Conservation (phyloP, 2,113 vertebrate species). For the Bos javanicus region DNA sequence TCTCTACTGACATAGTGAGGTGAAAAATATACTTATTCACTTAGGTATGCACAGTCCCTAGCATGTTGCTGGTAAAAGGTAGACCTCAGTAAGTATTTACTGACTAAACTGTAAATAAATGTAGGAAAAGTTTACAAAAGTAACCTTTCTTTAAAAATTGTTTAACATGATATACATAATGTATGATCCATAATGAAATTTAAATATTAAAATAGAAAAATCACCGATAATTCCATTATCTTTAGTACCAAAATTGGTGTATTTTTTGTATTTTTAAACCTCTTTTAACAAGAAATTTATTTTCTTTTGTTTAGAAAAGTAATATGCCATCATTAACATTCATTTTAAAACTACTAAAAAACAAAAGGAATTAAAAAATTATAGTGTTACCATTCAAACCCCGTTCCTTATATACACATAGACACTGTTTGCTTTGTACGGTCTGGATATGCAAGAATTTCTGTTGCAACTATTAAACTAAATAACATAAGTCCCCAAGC, state of each 20-base stretch:
- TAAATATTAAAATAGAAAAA: background rate
- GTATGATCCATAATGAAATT: background rate
- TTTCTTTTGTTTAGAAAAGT: constrained; percentile 21
- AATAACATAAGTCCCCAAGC: background rate
- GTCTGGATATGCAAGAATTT: background rate
- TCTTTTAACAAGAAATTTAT: background rate
- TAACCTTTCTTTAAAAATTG: background rate
- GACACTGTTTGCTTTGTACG: background rate
- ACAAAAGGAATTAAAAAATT: background rate
- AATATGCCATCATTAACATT: background rate
- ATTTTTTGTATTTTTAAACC: background rate
- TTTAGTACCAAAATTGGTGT: background rate
- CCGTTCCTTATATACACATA: background rate
- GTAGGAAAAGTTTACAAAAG: background rate
- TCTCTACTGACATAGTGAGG: background rate
- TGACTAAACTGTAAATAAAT: background rate
- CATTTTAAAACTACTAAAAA: background rate
- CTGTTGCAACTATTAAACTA: background rate
- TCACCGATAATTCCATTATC: background rate
- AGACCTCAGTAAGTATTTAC: background rate
- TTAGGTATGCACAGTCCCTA: background rate
- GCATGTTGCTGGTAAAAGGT: background rate
- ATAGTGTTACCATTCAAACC: background rate
- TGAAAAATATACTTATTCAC: background rate
- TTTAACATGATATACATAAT: background rate